Evolutionary conservation across 2,888 invertebrate genomes (phyloP).

Genomic region (Amblyteles armatorius): DNA sequence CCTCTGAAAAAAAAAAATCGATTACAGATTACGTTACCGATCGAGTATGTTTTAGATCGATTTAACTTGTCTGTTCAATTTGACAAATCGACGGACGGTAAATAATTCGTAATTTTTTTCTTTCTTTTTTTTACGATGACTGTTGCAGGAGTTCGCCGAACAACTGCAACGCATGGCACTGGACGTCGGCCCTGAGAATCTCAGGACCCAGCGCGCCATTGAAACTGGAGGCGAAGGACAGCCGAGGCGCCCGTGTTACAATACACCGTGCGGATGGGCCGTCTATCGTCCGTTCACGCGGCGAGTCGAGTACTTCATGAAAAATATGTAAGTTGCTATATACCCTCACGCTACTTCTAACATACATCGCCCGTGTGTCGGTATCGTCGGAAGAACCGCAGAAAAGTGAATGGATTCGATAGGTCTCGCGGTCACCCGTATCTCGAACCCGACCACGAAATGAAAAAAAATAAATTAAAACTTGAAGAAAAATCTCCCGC

Average conservation of each 20-base stretch:
- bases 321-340: constrained; percentile 86
- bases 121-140: constrained; percentile 3
- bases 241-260: constrained; percentile 77
- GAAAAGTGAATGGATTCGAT: constrained; percentile 26
- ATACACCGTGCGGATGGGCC: constrained; percentile 88
- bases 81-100: neutral
- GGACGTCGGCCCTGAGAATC: constrained; percentile 66
- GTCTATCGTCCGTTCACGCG: constrained; percentile 86
- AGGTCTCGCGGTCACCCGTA: neutral
- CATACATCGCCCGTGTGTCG: neutral
- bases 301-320: constrained; percentile 86
- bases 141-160: constrained; percentile 74
- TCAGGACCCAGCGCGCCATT: constrained; percentile 72
- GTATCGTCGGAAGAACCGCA: neutral
- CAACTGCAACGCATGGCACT: constrained; percentile 70
- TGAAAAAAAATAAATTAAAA: constrained; percentile 13
- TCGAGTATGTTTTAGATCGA: neutral
- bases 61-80: neutral
- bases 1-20: too few species aligned
- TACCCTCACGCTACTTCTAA: neutral
- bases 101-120: constrained; percentile 1
- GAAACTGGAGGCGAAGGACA: constrained; percentile 66
- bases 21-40: too few species aligned
- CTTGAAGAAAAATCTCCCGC: neutral
- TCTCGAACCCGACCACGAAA: neutral